Percentiles rank a stretch among this genome's conserved stretches.
Evolutionary conservation across 2,797 vertebrate genomes (phyloP).

Genomic region (Trachops cirrhosus): DNA sequence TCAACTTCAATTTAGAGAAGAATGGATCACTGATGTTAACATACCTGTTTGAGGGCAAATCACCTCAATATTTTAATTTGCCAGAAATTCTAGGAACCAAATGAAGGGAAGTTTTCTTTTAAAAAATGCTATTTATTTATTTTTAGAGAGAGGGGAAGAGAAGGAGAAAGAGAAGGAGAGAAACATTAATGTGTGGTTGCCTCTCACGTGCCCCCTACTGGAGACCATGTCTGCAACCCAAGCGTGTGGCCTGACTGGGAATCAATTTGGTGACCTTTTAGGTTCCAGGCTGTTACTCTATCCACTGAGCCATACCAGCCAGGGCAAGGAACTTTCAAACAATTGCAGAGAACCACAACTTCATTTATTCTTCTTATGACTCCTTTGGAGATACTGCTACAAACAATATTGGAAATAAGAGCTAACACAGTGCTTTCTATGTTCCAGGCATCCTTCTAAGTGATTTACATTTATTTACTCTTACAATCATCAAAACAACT

Average conservation of each 20-base stretch:
- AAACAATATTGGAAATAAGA: background rate
- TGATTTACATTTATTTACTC: conserved; percentile 39
- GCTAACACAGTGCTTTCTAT: background rate
- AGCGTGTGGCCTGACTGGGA: too few species aligned
- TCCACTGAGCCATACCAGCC: too few species aligned
- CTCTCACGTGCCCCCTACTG: too few species aligned
- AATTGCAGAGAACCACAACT: background rate
- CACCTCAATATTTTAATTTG: background rate
- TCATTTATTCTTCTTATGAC: background rate
- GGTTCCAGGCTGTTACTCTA: too few species aligned
- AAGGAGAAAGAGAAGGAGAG: too few species aligned
- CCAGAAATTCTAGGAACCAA: background rate
- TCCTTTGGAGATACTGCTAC: background rate
- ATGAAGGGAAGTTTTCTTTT: background rate
- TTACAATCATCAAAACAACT: background rate
- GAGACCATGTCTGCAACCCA: too few species aligned
- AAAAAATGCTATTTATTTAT: too few species aligned
- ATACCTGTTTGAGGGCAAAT: background rate
- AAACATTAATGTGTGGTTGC: too few species aligned
- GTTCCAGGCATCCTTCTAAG: background rate
- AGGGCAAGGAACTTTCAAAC: background rate
- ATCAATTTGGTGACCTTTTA: too few species aligned
- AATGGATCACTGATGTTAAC: conserved; percentile 7
- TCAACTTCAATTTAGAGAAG: conserved; percentile 33
- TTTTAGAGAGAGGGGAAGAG: too few species aligned